Percentiles rank a stretch among this genome's conserved stretches.
Evolutionary conservation across 1,140 invertebrate genomes (phyloP).

Genomic region (Forficula auricularia): DNA sequence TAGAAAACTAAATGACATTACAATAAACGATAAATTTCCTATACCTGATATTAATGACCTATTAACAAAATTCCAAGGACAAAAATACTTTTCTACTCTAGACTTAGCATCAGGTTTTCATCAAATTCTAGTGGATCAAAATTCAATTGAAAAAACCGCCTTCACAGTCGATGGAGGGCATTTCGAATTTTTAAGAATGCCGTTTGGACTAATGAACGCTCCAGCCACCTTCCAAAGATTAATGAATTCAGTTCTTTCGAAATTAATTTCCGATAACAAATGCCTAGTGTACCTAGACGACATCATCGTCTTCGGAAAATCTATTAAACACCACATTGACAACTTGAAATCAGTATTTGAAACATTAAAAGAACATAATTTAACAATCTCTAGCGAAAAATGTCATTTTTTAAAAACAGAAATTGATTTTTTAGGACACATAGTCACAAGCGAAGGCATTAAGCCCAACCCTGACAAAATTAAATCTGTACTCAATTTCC

Average conservation of each 20-base stretch:
- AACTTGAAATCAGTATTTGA: slow-evolving; percentile 12
- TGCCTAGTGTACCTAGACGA: slow-evolving; percentile 24
- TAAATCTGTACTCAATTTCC: slow-evolving; percentile 17
- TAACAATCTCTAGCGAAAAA: slow-evolving; percentile 15
- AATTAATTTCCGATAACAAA: slow-evolving; percentile 10
- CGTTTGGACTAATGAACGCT: slow-evolving; percentile 18
- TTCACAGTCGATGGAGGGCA: slow-evolving; percentile 17
- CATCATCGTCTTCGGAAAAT: not conserved
- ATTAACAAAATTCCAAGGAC: slow-evolving; percentile 25
- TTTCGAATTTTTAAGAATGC: slow-evolving; percentile 18
- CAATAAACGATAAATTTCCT: slow-evolving; percentile 30
- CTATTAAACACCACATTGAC: not conserved
- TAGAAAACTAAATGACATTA: slow-evolving; percentile 24
- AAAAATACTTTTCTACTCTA: slow-evolving; percentile 28
- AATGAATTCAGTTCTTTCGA: slow-evolving; percentile 22
- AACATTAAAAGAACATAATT: slow-evolving; percentile 4
- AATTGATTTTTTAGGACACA: slow-evolving; percentile 13
- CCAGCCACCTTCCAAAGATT: slow-evolving; percentile 21
- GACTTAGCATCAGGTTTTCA: slow-evolving; percentile 29
- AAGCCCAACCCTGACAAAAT: slow-evolving; percentile 14
- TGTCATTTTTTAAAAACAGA: slow-evolving; percentile 11
- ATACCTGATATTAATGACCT: slow-evolving; percentile 32
- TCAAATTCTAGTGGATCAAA: slow-evolving; percentile 23
- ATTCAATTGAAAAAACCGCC: slow-evolving; percentile 20
- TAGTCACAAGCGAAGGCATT: slow-evolving; percentile 10